Evolutionary conservation across 1,140 invertebrate species (phyloP).

Genomic region (Antheraea mylitta): DNA sequence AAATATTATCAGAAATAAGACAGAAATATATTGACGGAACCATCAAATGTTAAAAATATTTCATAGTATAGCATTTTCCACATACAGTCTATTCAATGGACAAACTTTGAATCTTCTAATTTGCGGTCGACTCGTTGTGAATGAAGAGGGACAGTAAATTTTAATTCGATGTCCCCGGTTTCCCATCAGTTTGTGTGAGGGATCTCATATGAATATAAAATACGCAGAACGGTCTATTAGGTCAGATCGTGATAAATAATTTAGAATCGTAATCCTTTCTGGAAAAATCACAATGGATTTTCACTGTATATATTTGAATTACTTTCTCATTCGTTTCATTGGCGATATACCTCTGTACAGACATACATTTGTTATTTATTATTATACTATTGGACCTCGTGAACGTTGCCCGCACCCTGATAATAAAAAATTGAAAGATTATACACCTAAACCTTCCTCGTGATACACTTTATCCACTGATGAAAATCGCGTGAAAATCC

Average conservation of each 20-base stretch:
- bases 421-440: too few relatives aligned
- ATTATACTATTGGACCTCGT: too few relatives aligned
- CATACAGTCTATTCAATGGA: background rate
- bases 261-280: background rate
- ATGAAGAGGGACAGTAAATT: conserved; percentile 27
- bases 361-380: too few relatives aligned
- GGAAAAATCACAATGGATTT: too few relatives aligned
- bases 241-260: conserved; percentile 13
- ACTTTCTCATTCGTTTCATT: too few relatives aligned
- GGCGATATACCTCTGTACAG: too few relatives aligned
- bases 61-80: background rate
- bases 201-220: conserved; percentile 21
- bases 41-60: background rate
- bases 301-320: too few relatives aligned
- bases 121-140: conserved; percentile 18
- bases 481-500: too few relatives aligned
- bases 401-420: too few relatives aligned
- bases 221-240: conserved; percentile 9
- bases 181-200: conserved; percentile 14
- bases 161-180: conserved; percentile 23
- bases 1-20: background rate
- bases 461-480: too few relatives aligned
- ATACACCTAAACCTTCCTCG: too few relatives aligned
- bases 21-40: background rate
- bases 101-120: conserved; percentile 23